Evolutionary conservation across 2,888 invertebrate species (phyloP).

Genomic region (Sympetrum striolatum): DNA sequence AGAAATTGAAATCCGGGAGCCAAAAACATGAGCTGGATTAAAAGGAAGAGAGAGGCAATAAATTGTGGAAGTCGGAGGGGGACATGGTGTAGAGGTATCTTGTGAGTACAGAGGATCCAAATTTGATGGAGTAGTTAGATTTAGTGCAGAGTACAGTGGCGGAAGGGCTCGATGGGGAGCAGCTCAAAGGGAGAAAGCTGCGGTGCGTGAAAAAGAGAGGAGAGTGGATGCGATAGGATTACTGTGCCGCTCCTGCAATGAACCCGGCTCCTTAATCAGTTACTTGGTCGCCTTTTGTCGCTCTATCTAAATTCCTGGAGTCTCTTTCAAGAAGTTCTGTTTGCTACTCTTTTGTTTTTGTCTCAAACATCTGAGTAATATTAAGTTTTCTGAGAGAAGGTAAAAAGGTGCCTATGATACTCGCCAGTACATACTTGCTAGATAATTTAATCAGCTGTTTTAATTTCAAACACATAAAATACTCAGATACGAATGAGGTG

Average conservation of each 20-base stretch:
- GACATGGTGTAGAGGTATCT: neutral
- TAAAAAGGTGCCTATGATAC: too few species aligned
- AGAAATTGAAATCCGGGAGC: neutral
- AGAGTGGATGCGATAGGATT: neutral
- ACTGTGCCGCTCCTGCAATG: neutral
- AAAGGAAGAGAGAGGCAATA: neutral
- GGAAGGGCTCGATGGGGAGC: neutral
- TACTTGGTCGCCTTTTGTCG: neutral
- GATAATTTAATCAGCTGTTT: too few species aligned
- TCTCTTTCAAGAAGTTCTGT: too few species aligned
- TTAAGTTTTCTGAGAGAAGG: too few species aligned
- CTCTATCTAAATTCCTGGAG: too few species aligned
- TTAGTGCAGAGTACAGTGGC: neutral
- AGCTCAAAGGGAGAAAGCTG: neutral
- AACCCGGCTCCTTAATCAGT: neutral
- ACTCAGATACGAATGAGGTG: too few species aligned
- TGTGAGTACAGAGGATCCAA: neutral
- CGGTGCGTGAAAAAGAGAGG: neutral
- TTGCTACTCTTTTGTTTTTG: too few species aligned
- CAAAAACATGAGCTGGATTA: neutral
- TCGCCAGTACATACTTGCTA: too few species aligned
- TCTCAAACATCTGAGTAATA: too few species aligned
- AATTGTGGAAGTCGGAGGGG: neutral
- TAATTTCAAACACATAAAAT: too few species aligned
- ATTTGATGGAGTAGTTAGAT: neutral